These are phyloP conservation scores for Actinopyga echinites DNA, from an alignment of 53 echinoderm and acorn worm species.

Conservation along the genomic window DNA sequence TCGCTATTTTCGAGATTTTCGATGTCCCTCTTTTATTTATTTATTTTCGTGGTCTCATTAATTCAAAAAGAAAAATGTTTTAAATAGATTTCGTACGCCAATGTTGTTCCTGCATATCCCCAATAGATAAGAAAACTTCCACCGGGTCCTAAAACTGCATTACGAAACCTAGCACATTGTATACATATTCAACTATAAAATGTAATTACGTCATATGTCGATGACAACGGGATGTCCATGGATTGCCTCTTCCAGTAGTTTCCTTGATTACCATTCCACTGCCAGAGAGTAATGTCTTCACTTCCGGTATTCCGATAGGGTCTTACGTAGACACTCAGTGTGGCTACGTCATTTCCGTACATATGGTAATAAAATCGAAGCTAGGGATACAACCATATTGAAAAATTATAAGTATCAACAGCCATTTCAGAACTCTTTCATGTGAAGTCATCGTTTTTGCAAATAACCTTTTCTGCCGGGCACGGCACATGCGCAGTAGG, in stretches of 20 bases:
- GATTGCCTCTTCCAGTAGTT: conserved; percentile 69
- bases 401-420: neutral
- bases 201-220: neutral
- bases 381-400: neutral
- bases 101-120: too few relatives aligned
- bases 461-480: too few relatives aligned
- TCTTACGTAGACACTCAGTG: conserved; percentile 29
- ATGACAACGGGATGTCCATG: neutral
- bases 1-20: too few relatives aligned
- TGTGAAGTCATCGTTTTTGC: too few relatives aligned
- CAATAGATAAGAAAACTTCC: too few relatives aligned
- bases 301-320: conserved; percentile 63
- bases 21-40: too few relatives aligned
- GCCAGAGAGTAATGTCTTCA: conserved; percentile 51
- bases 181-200: neutral
- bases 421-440: too few relatives aligned
- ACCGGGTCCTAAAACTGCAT: too few relatives aligned
- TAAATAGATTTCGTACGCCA: too few relatives aligned
- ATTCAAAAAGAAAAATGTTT: too few relatives aligned
- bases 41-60: too few relatives aligned
- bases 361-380: conserved; percentile 73
- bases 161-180: neutral
- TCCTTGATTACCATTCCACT: conserved; percentile 50
- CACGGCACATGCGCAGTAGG: too few relatives aligned
- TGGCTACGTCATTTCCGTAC: conserved; percentile 59